These are phyloP conservation scores for Lathamus discolor DNA, from an alignment of 2,113 vertebrate species.

Conservation along the genomic window DNA sequence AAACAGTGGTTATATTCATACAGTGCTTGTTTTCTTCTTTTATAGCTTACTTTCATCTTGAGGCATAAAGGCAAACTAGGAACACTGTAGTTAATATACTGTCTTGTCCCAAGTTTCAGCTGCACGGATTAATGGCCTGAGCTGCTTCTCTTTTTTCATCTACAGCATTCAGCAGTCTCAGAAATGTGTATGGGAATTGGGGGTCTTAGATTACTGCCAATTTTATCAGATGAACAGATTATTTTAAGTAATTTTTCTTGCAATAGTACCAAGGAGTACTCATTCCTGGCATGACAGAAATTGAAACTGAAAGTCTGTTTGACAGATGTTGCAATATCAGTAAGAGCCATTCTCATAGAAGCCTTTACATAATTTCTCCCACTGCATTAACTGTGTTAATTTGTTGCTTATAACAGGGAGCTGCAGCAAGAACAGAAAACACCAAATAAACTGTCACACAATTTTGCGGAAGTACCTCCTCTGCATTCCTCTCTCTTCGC, in stretches of 20 bases:
- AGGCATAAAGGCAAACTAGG: conserved; percentile 33
- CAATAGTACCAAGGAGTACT: neutral
- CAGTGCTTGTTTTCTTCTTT: conserved; percentile 18
- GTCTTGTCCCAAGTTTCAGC: conserved; percentile 12
- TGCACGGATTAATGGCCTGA: neutral
- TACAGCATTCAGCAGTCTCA: neutral
- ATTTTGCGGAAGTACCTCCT: neutral
- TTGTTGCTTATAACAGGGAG: neutral
- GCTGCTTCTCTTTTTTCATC: neutral
- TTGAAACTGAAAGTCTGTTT: neutral
- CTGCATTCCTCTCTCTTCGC: neutral
- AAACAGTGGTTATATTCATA: conserved; percentile 41
- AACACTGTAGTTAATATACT: neutral
- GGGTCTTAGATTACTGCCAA: neutral
- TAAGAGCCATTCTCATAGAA: neutral
- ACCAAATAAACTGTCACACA: neutral
- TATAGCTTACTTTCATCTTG: conserved; percentile 51
- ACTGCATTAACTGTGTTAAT: neutral
- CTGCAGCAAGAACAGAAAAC: neutral
- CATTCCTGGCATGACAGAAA: neutral
- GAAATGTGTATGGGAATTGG: neutral
- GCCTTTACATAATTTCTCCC: neutral
- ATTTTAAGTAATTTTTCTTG: neutral
- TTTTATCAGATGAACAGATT: neutral
- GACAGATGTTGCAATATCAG: fast-evolving